A percentile compares a stretch with the other conserved stretches of the same genome.
These are phyloP conservation scores for Pardosa pseudoannulata DNA, from an alignment of 2,888 invertebrate genomes.

Conservation along the genomic window DNA sequence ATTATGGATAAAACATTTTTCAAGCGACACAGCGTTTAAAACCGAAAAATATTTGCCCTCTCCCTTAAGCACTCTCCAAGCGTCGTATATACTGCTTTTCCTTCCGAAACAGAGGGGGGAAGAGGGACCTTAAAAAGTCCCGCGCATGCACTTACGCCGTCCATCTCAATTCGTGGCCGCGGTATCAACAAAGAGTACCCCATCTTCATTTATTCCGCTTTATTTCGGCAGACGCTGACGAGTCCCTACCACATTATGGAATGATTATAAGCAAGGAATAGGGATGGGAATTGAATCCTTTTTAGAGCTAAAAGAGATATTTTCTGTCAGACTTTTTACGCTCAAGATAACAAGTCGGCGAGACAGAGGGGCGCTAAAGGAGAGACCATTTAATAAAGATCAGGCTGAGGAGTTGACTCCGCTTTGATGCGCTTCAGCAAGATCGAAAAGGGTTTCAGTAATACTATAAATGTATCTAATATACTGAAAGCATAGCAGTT, in stretches of 20 bases:
- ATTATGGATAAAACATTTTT: neutral
- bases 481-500: too few species aligned
- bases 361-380: neutral
- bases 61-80: neutral
- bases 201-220: conserved; percentile 36
- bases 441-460: too few species aligned
- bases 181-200: conserved; percentile 25
- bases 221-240: conserved; percentile 6
- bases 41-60: neutral
- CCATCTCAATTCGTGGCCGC: neutral
- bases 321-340: neutral
- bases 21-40: neutral
- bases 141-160: neutral
- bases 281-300: conserved; percentile 8
- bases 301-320: conserved; percentile 13
- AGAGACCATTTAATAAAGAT: too few species aligned
- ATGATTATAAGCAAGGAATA: conserved; percentile 42
- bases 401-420: too few species aligned
- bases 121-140: neutral
- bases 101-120: neutral
- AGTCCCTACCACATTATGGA: conserved; percentile 31
- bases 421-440: too few species aligned
- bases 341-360: neutral
- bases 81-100: neutral
- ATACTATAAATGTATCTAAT: too few species aligned